Conservation (phyloP, 2,113 vertebrate species). For the Chiloscyllium plagiosum region DNA sequence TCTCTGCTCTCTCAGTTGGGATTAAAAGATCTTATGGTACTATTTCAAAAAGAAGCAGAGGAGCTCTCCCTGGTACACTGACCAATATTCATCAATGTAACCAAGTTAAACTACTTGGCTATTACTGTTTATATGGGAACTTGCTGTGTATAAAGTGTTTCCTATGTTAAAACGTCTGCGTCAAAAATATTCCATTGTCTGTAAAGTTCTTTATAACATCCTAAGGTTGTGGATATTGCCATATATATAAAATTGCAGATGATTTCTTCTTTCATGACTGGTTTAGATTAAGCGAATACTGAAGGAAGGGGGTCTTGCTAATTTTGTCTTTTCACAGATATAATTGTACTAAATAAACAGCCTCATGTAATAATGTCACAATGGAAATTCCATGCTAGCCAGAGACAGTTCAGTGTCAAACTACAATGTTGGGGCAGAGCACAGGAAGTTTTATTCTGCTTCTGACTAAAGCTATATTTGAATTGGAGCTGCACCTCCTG, state of each 20-base stretch:
- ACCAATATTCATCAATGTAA: not conserved
- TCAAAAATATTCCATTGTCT: not conserved
- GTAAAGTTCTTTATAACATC: not conserved
- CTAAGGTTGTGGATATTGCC: not conserved
- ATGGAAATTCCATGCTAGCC: not conserved
- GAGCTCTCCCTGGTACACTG: not conserved
- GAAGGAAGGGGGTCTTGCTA: not conserved
- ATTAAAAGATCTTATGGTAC: not conserved
- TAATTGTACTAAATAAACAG: not conserved
- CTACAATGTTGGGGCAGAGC: not conserved
- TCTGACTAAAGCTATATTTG: not conserved
- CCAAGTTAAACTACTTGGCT: not conserved
- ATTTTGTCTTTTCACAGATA: not conserved
- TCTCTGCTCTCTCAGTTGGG: not conserved
- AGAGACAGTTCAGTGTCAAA: not conserved
- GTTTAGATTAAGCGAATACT: not conserved
- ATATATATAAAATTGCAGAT: not conserved
- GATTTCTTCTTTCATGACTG: not conserved
- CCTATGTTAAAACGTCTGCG: not conserved
- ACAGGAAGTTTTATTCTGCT: not conserved
- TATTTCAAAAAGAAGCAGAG: not conserved
- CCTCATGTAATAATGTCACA: not conserved
- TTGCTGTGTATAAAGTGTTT: not conserved
- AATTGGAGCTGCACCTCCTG: not conserved
- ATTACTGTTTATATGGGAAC: not conserved